Percentiles rank a stretch among this genome's conserved stretches.
Evolutionary conservation across 1,140 invertebrate species (phyloP).

Genomic region (Zaprionus tsacasi): DNA sequence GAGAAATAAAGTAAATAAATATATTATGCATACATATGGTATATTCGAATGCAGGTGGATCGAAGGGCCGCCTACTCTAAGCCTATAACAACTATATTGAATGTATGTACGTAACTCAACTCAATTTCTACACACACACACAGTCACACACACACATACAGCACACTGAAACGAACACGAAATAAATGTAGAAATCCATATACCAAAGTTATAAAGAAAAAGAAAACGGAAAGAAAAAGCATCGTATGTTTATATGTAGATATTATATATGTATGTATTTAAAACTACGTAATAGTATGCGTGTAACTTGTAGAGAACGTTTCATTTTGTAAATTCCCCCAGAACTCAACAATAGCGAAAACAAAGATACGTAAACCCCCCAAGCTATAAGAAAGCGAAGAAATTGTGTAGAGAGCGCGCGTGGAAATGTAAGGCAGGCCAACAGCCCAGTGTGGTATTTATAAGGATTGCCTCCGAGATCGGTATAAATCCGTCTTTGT

Average conservation of each 20-base stretch:
- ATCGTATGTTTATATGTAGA: conserved; percentile 81
- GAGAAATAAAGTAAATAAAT: conserved; percentile 51
- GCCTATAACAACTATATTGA: conserved; percentile 63
- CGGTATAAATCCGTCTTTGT: background rate
- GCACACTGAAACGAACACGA: conserved; percentile 6
- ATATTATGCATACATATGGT: conserved; percentile 28
- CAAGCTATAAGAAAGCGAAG: conserved; percentile 28
- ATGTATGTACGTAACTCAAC: conserved; percentile 79
- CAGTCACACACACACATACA: background rate
- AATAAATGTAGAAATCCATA: conserved; percentile 74
- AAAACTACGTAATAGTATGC: conserved; percentile 57
- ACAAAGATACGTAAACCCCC: conserved; percentile 50
- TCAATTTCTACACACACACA: conserved; percentile 62
- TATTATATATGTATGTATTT: conserved; percentile 69
- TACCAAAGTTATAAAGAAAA: conserved; percentile 73
- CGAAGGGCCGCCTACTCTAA: conserved; percentile 19
- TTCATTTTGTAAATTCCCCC: conserved; percentile 73
- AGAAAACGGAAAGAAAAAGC: conserved; percentile 34
- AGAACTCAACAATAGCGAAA: conserved; percentile 37
- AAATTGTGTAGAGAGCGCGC: conserved; percentile 13
- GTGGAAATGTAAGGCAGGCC: conserved; percentile 31
- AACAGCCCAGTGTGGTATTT: conserved; percentile 40
- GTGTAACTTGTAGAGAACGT: conserved; percentile 69
- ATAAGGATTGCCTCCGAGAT: conserved; percentile 33
- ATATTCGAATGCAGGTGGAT: conserved; percentile 23